Conservation (phyloP, 1,140 invertebrate species). For the Drosophila bocki region DNA sequence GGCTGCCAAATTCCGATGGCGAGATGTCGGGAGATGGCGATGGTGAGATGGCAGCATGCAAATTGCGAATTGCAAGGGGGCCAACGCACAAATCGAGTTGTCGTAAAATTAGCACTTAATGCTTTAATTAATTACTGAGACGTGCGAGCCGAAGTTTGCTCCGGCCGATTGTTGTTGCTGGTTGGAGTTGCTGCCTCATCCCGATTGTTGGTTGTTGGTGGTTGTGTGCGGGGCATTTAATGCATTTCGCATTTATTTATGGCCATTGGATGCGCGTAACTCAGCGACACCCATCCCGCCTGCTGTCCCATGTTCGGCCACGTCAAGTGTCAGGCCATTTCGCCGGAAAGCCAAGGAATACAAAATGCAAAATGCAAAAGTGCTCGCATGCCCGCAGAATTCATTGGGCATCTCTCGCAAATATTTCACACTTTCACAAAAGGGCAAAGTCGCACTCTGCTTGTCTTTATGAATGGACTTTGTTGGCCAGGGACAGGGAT, state of each 20-base stretch:
- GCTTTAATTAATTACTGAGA: slow-evolving; percentile 83
- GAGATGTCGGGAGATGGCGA: slow-evolving; percentile 46
- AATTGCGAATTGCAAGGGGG: slow-evolving; percentile 60
- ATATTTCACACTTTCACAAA: slow-evolving; percentile 80
- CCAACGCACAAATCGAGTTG: slow-evolving; percentile 80
- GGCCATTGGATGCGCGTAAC: slow-evolving; percentile 76
- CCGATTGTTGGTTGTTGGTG: slow-evolving; percentile 27
- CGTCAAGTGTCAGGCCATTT: slow-evolving; percentile 80
- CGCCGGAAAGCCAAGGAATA: slow-evolving; percentile 51
- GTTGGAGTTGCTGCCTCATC: slow-evolving; percentile 9
- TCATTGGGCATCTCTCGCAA: slow-evolving; percentile 71
- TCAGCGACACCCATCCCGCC: slow-evolving; percentile 56
- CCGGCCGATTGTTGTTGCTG: slow-evolving; percentile 32
- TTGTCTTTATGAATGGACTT: slow-evolving; percentile 43
- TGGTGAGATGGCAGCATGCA: slow-evolving; percentile 67
- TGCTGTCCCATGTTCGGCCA: slow-evolving; percentile 63
- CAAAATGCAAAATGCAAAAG: slow-evolving; percentile 31
- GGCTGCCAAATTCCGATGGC: slow-evolving; percentile 77
- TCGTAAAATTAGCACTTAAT: slow-evolving; percentile 84
- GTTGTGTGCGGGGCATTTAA: slow-evolving; percentile 63
- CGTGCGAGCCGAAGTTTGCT: slow-evolving; percentile 51
- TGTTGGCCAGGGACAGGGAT: slow-evolving; percentile 3
- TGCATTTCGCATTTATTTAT: slow-evolving; percentile 82
- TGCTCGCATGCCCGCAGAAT: slow-evolving; percentile 27
- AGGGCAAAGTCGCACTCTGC: slow-evolving; percentile 17